Evolutionary conservation across 2,797 vertebrate species (phyloP).

Genomic region (Cyprinella venusta): DNA sequence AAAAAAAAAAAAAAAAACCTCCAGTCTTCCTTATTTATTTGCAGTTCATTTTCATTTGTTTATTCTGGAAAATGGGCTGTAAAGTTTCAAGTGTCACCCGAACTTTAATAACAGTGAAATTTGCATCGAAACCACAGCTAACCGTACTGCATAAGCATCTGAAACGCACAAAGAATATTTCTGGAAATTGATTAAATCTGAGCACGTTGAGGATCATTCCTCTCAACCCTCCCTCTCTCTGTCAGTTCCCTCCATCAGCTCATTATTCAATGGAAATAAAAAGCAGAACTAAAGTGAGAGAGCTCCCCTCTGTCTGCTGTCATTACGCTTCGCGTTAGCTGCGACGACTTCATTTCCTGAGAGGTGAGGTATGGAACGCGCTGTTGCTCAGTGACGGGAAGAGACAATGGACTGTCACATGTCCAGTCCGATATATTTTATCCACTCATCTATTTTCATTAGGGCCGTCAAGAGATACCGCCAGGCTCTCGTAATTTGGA

Average conservation of each 20-base stretch:
- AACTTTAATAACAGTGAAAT: slow-evolving; percentile 28
- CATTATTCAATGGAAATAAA: slow-evolving; percentile 58
- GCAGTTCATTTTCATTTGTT: neutral
- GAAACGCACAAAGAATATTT: slow-evolving; percentile 27
- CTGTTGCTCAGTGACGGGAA: slow-evolving; percentile 65
- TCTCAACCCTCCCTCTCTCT: slow-evolving; percentile 50
- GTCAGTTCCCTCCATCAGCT: slow-evolving; percentile 62
- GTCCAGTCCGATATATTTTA: slow-evolving; percentile 63
- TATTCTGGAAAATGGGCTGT: slow-evolving; percentile 15
- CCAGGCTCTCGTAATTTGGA: slow-evolving; percentile 64
- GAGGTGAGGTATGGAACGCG: slow-evolving; percentile 63
- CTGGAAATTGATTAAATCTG: slow-evolving; percentile 33
- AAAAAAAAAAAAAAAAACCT: neutral
- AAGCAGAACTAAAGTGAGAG: slow-evolving; percentile 60
- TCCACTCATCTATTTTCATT: slow-evolving; percentile 76
- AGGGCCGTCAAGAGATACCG: slow-evolving; percentile 64
- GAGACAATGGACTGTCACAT: slow-evolving; percentile 72
- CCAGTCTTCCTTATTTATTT: neutral
- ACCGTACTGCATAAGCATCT: neutral
- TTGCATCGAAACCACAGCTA: slow-evolving; percentile 9
- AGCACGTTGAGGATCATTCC: neutral
- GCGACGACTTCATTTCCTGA: slow-evolving; percentile 73
- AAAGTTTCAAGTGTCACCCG: slow-evolving; percentile 4
- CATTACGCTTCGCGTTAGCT: slow-evolving; percentile 72
- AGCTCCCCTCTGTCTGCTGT: slow-evolving; percentile 70